Conservation (phyloP, 2,888 invertebrate species). For the Megalurothrips usitatus region DNA sequence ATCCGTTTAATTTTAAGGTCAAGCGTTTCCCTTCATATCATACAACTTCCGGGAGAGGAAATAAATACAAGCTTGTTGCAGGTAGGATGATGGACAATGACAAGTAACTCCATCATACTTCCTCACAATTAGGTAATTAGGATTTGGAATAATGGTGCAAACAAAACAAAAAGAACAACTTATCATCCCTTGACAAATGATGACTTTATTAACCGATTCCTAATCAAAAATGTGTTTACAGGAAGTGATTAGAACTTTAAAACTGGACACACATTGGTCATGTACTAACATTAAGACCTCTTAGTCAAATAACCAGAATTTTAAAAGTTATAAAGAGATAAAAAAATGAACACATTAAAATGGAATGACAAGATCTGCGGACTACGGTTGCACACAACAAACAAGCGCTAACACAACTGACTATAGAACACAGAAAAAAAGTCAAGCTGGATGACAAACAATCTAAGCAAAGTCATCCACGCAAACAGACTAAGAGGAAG, state of each 20-base stretch:
- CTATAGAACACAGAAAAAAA: not conserved
- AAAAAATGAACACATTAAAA: not conserved
- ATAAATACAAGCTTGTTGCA: no score
- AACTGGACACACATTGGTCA: not conserved
- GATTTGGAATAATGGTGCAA: constrained; percentile 30
- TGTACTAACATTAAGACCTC: constrained; percentile 32
- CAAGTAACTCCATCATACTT: not conserved
- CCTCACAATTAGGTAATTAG: not conserved
- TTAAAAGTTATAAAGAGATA: constrained; percentile 13
- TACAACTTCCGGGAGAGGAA: no score
- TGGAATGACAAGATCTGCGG: not conserved
- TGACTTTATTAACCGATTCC: not conserved
- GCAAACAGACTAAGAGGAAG: not conserved
- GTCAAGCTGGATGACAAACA: not conserved
- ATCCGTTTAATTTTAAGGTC: not conserved
- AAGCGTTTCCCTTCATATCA: not conserved
- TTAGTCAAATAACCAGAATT: constrained; percentile 30
- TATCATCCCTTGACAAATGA: not conserved
- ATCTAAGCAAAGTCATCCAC: not conserved
- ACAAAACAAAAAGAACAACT: constrained; percentile 27
- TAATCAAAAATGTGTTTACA: not conserved
- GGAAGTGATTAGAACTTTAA: not conserved
- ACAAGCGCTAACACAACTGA: no score
- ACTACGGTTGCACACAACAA: no score
- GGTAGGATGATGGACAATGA: not conserved